These are phyloP conservation scores for Fopius arisanus DNA, from an alignment of 1,140 invertebrate genomes.

Conservation along the genomic window DNA sequence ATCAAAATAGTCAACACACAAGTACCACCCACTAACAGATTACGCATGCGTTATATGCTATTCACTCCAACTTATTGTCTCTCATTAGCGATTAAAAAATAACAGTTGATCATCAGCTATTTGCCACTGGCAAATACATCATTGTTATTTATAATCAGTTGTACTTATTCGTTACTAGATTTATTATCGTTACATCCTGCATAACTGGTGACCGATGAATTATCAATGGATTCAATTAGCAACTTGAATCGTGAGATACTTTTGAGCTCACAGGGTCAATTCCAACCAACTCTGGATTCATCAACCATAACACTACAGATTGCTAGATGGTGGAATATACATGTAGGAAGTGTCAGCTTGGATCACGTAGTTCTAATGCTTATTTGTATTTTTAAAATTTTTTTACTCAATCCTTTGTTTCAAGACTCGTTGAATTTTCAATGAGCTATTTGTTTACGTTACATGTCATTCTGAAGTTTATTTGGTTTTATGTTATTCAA, in stretches of 20 bases:
- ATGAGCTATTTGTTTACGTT: no score
- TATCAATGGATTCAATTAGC: background rate
- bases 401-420: background rate
- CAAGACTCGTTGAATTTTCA: no score
- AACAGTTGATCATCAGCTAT: background rate
- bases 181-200: no score
- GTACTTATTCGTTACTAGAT: background rate
- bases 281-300: background rate
- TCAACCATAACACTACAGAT: background rate
- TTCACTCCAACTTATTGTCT: background rate
- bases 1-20: slow-evolving; percentile 8
- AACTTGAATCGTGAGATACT: background rate
- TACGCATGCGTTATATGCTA: slow-evolving; percentile 3
- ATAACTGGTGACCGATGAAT: background rate
- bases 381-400: background rate
- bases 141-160: background rate
- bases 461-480: no score
- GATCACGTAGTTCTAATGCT: background rate
- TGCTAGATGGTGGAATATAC: background rate
- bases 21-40: background rate
- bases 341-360: background rate
- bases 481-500: no score
- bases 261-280: background rate
- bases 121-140: background rate
- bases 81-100: slow-evolving; percentile 1